Percentiles rank a stretch among this genome's conserved stretches.
Conservation (phyloP, 2,888 invertebrate genomes). For the Ochlodes sylvanus region DNA sequence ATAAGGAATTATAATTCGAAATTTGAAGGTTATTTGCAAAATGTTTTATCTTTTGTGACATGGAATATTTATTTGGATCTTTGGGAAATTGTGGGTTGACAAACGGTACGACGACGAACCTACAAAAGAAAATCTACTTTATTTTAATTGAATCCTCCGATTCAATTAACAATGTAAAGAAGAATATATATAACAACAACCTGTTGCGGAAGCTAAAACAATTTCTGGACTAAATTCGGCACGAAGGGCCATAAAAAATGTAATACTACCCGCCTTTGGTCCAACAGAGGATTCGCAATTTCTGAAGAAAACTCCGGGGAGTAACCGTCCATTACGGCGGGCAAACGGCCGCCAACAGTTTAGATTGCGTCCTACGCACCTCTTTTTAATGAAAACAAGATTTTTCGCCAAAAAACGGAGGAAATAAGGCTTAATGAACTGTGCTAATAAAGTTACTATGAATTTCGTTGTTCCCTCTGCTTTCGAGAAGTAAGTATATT, state of each 20-base stretch:
- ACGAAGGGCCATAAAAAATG: slow-evolving; percentile 60
- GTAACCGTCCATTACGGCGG: slow-evolving; percentile 52
- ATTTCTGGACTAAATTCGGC: slow-evolving; percentile 57
- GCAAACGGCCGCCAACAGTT: slow-evolving; percentile 55
- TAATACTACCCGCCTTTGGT: slow-evolving; percentile 56
- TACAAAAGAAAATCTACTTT: too few relatives aligned
- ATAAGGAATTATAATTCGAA: too few relatives aligned
- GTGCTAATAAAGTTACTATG: slow-evolving; percentile 49
- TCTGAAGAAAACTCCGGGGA: slow-evolving; percentile 49
- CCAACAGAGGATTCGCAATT: slow-evolving; percentile 53
- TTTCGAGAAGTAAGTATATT: slow-evolving; percentile 9
- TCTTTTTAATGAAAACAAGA: slow-evolving; percentile 51
- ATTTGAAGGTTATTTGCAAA: too few relatives aligned
- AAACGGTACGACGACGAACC: too few relatives aligned
- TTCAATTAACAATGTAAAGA: neutral
- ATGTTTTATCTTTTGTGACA: too few relatives aligned
- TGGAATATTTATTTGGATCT: too few relatives aligned
- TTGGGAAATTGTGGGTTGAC: too few relatives aligned
- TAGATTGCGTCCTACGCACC: slow-evolving; percentile 52
- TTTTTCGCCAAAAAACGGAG: slow-evolving; percentile 42
- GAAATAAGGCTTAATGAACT: slow-evolving; percentile 51
- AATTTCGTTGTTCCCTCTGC: slow-evolving; percentile 13
- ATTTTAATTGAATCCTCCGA: neutral
- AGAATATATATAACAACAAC: slow-evolving; percentile 41
- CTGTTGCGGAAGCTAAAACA: slow-evolving; percentile 58